Percentiles rank a stretch among this genome's conserved stretches.
Conservation (phyloP, 1,140 invertebrate species). For the Papilio xuthus region DNA sequence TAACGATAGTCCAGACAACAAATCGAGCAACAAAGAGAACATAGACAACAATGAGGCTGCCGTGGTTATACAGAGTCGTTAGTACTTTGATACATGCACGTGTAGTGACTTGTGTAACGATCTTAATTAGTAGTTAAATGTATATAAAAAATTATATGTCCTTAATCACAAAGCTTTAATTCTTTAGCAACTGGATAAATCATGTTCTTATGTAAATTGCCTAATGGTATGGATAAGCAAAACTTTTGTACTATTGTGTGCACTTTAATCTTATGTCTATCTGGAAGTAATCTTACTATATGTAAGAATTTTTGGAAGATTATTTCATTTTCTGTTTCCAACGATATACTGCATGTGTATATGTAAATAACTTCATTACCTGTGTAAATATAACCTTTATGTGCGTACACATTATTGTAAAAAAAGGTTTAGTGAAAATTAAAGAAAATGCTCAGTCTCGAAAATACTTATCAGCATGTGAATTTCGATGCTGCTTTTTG, state of each 20-base stretch:
- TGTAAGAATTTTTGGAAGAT: not conserved
- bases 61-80: conserved; percentile 86
- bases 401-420: not conserved
- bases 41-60: conserved; percentile 83
- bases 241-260: not conserved
- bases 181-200: not conserved
- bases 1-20: conserved; percentile 66
- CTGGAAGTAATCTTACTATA: not conserved
- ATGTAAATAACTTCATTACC: not conserved
- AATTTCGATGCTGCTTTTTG: not conserved
- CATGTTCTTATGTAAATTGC: not conserved
- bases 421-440: too few relatives aligned
- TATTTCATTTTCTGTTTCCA: not conserved
- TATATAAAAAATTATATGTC: not conserved
- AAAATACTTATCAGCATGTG: not conserved
- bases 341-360: not conserved
- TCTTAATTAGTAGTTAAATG: conserved; percentile 7
- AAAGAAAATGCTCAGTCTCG: not conserved
- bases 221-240: not conserved
- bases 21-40: conserved; percentile 78
- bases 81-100: conserved; percentile 59
- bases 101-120: not conserved
- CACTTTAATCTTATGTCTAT: not conserved
- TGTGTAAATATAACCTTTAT: not conserved
- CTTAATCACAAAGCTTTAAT: not conserved